Evolutionary conservation across 2,888 invertebrate genomes (phyloP), one percentile per base, ranked within the genome.

Genomic region (Eudemis profundana): DNA sequence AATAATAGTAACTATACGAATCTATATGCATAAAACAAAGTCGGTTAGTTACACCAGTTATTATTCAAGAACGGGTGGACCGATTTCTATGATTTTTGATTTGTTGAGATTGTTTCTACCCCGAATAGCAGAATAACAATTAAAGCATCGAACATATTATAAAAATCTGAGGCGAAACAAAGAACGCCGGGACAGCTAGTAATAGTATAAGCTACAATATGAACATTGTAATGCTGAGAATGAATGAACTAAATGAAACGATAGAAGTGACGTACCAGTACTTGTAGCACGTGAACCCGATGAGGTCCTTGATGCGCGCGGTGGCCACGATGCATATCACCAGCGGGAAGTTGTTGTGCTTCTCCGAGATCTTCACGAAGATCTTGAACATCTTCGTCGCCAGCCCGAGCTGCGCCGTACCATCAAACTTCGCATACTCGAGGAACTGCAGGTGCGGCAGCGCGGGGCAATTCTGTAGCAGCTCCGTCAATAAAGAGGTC

Each of bases 211-310:
- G n/a, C n/a, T n/a, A n/a, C n/a, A n/a, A n/a, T n/a, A n/a, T n/a
- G n/a, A n/a, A n/a, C n/a, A n/a, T n/a, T n/a, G n/a, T n/a, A n/a
- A n/a, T n/a, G n/a, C n/a, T n/a, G 19, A 44, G 62, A 33, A 38
- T 49, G 53, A 42, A 12, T 3, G 4, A 42, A 51, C 36, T 10
- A 44, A 2, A 3, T 8, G 15, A 15, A 15, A 15, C 15, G 14
- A 1, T 36, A 8, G 2, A 27, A n/a, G 15, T 10, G 15, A 54
- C 33, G 71, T 90, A 92, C 95, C 94, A 90, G 94, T 95, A 96
- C 90, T 97, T 96, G 82, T 97, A 97, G 88, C 98, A 97, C 76
- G 97, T 97, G 61, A 98, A 94, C 36, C 99, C 99, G 81, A 99
- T 97, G 33, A 98, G 93, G 83, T 99, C 98, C 75, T 94, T 93